A percentile compares a stretch with the other conserved stretches of the same genome.
phyloP scores from a whole-genome alignment of 2,797 vertebrate genomes.

The Microchirus variegatus region DNA sequence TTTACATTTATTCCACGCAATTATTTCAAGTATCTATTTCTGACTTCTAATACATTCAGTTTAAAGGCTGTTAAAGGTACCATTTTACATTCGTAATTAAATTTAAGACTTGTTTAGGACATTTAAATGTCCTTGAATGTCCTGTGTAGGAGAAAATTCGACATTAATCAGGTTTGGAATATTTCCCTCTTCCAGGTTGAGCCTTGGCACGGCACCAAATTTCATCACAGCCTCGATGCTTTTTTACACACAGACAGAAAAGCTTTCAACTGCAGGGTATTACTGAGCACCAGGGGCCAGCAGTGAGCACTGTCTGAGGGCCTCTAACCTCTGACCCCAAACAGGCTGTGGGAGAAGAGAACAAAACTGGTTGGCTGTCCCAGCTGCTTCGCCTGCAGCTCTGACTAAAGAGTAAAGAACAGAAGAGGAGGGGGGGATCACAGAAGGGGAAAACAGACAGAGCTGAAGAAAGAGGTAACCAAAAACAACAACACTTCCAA shows the following conservation, averaged over 20 bases:
- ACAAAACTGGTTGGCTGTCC: conserved; percentile 55
- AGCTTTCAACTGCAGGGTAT: conserved; percentile 8
- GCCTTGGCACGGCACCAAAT: conserved; percentile 41
- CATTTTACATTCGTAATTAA: conserved; percentile 21
- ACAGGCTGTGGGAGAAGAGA: conserved; percentile 50
- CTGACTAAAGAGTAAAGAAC: conserved; percentile 31
- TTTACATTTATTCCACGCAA: too few relatives aligned
- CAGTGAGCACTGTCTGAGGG: conserved; percentile 49
- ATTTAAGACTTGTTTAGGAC: conserved; percentile 17
- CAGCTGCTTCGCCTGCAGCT: conserved; percentile 50
- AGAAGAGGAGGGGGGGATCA: conserved; percentile 48
- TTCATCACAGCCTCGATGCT: conserved; percentile 22
- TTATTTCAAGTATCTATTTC: conserved; percentile 10
- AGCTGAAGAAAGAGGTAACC: conserved; percentile 22
- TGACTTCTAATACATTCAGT: conserved; percentile 8
- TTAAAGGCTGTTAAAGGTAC: conserved; percentile 19
- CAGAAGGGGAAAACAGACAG: conserved; percentile 35
- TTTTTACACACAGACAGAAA: conserved; percentile 7
- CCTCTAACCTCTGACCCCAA: conserved; percentile 67
- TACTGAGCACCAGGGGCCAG: conserved; percentile 68
- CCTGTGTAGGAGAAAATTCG: conserved; percentile 25
- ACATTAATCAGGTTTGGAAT: conserved; percentile 33
- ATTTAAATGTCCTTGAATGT: conserved; percentile 33
- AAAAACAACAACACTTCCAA: conserved; percentile 12
- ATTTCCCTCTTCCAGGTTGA: conserved; percentile 37